These are phyloP conservation scores for Aphis gossypii DNA, from an alignment of 1,140 invertebrate species.

Conservation along the genomic window DNA sequence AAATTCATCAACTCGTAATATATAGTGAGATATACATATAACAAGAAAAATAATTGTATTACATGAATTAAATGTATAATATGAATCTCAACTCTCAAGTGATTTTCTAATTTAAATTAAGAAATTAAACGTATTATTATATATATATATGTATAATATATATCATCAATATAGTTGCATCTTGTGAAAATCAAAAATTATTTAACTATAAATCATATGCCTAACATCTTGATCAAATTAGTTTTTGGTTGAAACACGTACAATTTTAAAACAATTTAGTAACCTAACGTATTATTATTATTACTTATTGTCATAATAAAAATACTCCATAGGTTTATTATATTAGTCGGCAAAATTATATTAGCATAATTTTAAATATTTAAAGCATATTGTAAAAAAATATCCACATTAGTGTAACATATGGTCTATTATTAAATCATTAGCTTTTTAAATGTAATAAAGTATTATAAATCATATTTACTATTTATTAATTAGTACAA, in stretches of 20 bases:
- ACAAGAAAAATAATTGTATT: conserved; percentile 14
- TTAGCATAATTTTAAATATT: background rate
- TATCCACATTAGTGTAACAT: background rate
- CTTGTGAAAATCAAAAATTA: background rate
- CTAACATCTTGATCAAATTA: background rate
- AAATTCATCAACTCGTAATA: background rate
- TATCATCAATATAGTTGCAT: background rate
- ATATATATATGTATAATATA: background rate
- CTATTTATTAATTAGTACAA: background rate
- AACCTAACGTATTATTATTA: background rate
- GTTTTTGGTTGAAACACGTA: background rate
- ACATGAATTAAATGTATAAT: background rate
- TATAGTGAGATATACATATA: background rate
- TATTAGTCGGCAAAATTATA: background rate
- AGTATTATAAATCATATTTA: background rate
- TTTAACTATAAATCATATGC: background rate
- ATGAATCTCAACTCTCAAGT: background rate
- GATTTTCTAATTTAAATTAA: background rate
- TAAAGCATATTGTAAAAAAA: background rate
- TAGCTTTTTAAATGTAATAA: background rate
- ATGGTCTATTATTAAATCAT: background rate
- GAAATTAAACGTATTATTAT: background rate
- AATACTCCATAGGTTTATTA: background rate
- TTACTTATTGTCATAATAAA: background rate
- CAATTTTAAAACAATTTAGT: background rate